Evolutionary conservation across 2,113 vertebrate species (phyloP), one percentile per base, ranked within the genome.

Genomic region (Leucoraja erinaceus): DNA sequence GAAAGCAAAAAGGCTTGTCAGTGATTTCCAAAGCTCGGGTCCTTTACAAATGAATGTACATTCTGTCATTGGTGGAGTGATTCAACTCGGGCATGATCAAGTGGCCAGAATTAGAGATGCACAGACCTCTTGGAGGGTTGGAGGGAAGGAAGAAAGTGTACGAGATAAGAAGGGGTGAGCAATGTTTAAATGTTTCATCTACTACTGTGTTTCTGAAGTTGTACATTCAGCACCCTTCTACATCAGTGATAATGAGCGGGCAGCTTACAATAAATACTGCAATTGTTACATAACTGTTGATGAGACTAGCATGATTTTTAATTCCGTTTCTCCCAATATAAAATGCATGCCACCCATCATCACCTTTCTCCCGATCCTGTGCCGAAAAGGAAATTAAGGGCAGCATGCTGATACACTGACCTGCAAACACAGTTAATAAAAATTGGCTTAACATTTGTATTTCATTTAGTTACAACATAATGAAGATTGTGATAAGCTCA

Each of bases 401-500:
- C 83, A 63, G 28, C 9, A 28, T 31, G 56, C 59, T 63, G 83
- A 63, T 63, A 20, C 28, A 5, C 61, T 88, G 83, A 88, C 56
- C 83, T 86, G 83, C n/a, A 63, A 47, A 63, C 83, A 88, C n/a
- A 33, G 59, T 88, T 88, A 63, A 47, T 63, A 66, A 63, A 63
- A 88, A 66, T 28, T 31, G 59, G 83, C 59, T 47, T 88, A 31
- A 63, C 83, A 88, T 88, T 88, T 33, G 83, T 88, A 31, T 88
- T 88, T n/a, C 59, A 88, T 88, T 63, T 88, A 18, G 25, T 63
- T 12, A 31, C 59, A 66, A 63, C 63, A 59, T 66, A 28, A 86
- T 86, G 83, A 86, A 86, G 83, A 86, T 86, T 86, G 83, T 31
- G 59, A 63, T 88, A 88, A 88, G 59, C 83, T 11, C 14, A 61